phyloP scores from a whole-genome alignment of 2,888 invertebrate genomes.

The Drosophila seclusa region DNA sequence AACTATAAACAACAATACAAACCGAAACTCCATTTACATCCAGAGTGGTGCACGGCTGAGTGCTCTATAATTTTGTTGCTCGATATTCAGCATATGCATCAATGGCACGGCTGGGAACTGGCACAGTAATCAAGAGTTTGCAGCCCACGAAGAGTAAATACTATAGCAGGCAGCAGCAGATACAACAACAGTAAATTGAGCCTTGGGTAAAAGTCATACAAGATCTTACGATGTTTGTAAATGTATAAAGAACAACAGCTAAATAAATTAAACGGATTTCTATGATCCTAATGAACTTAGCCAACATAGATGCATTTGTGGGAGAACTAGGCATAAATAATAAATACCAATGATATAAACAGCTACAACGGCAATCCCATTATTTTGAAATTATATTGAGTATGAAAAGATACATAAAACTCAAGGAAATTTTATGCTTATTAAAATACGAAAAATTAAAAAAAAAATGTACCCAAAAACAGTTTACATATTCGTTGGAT shows the following conservation, averaged over 20 bases:
- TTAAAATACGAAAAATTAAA: background rate
- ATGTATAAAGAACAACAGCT: slow-evolving; percentile 9
- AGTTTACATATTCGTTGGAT: background rate
- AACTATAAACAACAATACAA: slow-evolving; percentile 47
- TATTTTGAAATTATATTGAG: background rate
- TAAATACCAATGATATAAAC: background rate
- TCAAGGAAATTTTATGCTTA: background rate
- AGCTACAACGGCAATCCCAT: background rate
- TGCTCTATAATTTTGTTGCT: slow-evolving; percentile 56
- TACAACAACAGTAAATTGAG: slow-evolving; percentile 21
- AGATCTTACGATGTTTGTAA: slow-evolving; percentile 29
- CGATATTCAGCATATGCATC: slow-evolving; percentile 46
- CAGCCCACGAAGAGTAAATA: slow-evolving; percentile 33
- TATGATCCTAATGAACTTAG: background rate
- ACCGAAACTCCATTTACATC: slow-evolving; percentile 42
- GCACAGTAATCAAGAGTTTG: slow-evolving; percentile 44
- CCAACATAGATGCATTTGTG: background rate
- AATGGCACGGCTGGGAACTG: slow-evolving; percentile 38
- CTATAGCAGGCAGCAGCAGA: slow-evolving; percentile 21
- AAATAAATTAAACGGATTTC: slow-evolving; percentile 7
- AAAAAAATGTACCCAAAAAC: background rate
- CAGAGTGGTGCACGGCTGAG: slow-evolving; percentile 17
- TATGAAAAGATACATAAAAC: background rate
- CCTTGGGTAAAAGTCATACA: slow-evolving; percentile 12
- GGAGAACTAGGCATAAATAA: background rate